Evolutionary conservation across 1,140 invertebrate genomes (phyloP).

Genomic region (Stenopsyche tienmushanensis): DNA sequence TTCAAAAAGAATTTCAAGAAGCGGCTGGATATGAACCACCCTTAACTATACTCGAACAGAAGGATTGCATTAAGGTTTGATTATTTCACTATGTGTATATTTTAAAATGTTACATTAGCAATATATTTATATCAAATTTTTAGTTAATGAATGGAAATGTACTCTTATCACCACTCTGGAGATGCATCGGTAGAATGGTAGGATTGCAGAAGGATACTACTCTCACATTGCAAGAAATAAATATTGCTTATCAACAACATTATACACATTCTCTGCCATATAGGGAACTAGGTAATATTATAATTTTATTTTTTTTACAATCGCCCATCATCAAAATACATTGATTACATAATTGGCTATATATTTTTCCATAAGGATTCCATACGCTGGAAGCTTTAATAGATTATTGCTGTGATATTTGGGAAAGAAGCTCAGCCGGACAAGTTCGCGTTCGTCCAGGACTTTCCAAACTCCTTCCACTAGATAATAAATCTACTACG

Average conservation of each 20-base stretch:
- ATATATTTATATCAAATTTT: slow-evolving; percentile 4
- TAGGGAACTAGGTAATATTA: slow-evolving; percentile 45
- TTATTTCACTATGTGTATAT: not conserved
- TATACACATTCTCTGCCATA: slow-evolving; percentile 48
- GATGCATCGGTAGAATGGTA: slow-evolving; percentile 49
- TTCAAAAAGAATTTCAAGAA: slow-evolving; percentile 46
- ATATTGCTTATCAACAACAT: slow-evolving; percentile 46
- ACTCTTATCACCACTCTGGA: slow-evolving; percentile 46
- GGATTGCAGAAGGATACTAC: slow-evolving; percentile 44
- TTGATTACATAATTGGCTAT: not conserved
- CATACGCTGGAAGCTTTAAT: slow-evolving; percentile 46
- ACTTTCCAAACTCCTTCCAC: slow-evolving; percentile 20
- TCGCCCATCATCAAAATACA: not conserved
- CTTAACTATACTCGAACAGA: slow-evolving; percentile 41
- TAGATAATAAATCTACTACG: slow-evolving; percentile 15
- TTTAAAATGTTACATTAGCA: not conserved
- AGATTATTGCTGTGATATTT: slow-evolving; percentile 45
- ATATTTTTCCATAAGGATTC: slow-evolving; percentile 44
- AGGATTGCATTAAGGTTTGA: slow-evolving; percentile 44
- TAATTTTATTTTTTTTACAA: not conserved
- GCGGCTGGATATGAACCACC: slow-evolving; percentile 45
- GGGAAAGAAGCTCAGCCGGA: slow-evolving; percentile 43
- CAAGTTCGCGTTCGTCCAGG: slow-evolving; percentile 46
- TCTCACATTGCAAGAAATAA: slow-evolving; percentile 43
- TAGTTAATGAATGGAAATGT: slow-evolving; percentile 44